Conservation (phyloP, 2,113 vertebrate species). For the Hucho hucho region DNA sequence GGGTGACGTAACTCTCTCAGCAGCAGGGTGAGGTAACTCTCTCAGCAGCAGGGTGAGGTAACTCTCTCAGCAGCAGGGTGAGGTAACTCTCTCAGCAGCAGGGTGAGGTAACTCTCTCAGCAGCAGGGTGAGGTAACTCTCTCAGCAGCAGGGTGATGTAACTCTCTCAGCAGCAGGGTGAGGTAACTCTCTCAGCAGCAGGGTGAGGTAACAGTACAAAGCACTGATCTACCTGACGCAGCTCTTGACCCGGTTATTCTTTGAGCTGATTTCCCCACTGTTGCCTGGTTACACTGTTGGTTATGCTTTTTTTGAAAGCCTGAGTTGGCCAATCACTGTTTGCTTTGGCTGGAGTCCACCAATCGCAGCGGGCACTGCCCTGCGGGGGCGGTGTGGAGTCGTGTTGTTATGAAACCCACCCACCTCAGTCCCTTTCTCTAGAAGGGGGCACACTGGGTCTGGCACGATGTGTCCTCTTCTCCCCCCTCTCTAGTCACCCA, state of each 20-base stretch:
- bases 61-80: no score
- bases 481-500: not conserved
- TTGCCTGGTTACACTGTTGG: conserved; percentile 62
- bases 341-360: conserved; percentile 48
- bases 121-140: no score
- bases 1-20: no score
- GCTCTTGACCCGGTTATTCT: conserved; percentile 33
- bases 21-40: no score
- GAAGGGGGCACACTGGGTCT: conserved; percentile 29
- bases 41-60: no score
- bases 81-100: no score
- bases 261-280: conserved; percentile 33
- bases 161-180: no score
- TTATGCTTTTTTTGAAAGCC: conserved; percentile 50
- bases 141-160: no score
- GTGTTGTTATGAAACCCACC: conserved; percentile 44
- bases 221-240: no score
- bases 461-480: conserved; percentile 10
- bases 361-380: conserved; percentile 47
- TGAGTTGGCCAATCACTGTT: conserved; percentile 55
- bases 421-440: conserved; percentile 3
- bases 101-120: no score
- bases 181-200: no score
- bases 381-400: conserved; percentile 57
- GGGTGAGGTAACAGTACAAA: no score